Evolutionary conservation across 2,797 vertebrate genomes (phyloP).

Genomic region (Sebastes elongatus): DNA sequence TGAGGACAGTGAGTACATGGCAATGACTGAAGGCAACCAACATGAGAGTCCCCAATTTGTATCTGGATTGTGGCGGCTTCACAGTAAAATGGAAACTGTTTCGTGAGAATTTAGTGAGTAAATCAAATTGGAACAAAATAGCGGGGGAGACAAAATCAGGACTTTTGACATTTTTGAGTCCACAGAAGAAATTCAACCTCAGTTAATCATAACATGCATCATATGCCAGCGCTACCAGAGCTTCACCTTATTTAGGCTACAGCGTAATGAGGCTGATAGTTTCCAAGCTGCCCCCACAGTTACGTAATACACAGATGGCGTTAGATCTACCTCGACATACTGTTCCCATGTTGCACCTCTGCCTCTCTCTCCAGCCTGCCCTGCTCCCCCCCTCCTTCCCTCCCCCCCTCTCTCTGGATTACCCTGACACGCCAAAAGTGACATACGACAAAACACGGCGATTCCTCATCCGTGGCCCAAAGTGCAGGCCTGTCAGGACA

Average conservation of each 20-base stretch:
- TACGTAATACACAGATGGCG: slow-evolving; percentile 55
- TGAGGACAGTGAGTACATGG: no score
- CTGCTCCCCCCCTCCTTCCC: background rate
- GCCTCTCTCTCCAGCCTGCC: slow-evolving; percentile 38
- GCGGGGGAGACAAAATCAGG: background rate
- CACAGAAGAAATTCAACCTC: background rate
- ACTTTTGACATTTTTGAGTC: slow-evolving; percentile 13
- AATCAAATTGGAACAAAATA: background rate
- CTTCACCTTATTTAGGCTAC: slow-evolving; percentile 4
- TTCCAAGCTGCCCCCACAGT: slow-evolving; percentile 36
- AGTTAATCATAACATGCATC: background rate
- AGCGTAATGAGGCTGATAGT: slow-evolving; percentile 30
- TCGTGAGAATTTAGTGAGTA: background rate
- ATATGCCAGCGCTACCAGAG: background rate
- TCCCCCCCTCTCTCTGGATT: background rate
- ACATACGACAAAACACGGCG: slow-evolving; percentile 63
- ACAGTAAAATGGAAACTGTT: background rate
- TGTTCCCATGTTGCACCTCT: slow-evolving; percentile 37
- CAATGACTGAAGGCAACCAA: no score
- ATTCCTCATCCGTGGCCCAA: slow-evolving; percentile 25
- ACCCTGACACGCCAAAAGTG: slow-evolving; percentile 26
- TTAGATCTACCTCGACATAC: slow-evolving; percentile 27
- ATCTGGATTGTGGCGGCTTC: no score
- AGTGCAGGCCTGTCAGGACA: slow-evolving; percentile 5
- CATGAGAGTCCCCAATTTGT: no score